Conservation (phyloP, 1,140 invertebrate species). For the Cydia pomonella region DNA sequence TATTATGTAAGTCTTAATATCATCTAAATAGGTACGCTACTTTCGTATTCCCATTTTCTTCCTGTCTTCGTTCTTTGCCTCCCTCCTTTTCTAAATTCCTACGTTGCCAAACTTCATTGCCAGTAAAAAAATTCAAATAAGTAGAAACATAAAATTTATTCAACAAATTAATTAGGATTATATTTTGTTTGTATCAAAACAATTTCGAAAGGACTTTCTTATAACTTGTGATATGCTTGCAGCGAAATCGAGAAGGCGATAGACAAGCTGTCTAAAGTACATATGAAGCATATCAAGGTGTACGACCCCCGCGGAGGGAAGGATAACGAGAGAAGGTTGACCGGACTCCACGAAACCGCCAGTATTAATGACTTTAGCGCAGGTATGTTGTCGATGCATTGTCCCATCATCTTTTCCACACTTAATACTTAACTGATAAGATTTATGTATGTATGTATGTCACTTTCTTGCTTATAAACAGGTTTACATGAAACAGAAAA, state of each 20-base stretch:
- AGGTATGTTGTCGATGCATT: conserved; percentile 55
- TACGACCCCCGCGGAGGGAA: conserved; percentile 91
- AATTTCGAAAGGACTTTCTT: background rate
- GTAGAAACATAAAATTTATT: too few relatives aligned
- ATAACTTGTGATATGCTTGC: conserved; percentile 34
- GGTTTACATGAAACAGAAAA: too few relatives aligned
- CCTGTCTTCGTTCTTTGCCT: too few relatives aligned
- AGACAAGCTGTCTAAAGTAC: conserved; percentile 87
- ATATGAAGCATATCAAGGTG: conserved; percentile 89
- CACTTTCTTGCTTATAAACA: too few relatives aligned
- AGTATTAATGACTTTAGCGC: conserved; percentile 90
- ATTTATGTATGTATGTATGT: too few relatives aligned
- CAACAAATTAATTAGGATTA: too few relatives aligned
- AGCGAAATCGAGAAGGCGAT: conserved; percentile 84
- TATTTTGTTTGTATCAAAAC: background rate
- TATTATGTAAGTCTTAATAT: conserved; percentile 79
- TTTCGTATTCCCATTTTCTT: background rate
- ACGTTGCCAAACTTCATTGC: background rate
- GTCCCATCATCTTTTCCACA: background rate
- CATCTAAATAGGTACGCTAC: background rate
- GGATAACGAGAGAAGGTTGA: conserved; percentile 88
- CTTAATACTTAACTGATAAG: background rate
- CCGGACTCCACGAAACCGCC: conserved; percentile 89
- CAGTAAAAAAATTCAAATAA: background rate
- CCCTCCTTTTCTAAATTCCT: too few relatives aligned